Percentiles rank a stretch among this genome's conserved stretches.
Conservation (phyloP, 2,797 vertebrate genomes). For the Amblyopsis hoosieri region DNA sequence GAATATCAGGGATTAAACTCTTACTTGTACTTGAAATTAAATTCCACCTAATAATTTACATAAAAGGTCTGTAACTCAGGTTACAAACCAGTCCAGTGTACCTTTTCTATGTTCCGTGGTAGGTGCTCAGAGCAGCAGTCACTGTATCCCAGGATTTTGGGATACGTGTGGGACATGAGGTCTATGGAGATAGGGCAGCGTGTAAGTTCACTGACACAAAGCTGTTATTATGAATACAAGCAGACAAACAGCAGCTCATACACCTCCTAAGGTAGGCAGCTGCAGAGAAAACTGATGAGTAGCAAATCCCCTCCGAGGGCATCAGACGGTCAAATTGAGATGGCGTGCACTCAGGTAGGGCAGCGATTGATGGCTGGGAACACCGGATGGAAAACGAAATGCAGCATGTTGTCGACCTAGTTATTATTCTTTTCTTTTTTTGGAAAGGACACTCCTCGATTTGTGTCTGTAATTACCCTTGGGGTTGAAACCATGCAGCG, state of each 20-base stretch:
- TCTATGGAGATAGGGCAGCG: slow-evolving; percentile 9
- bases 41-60: too few species aligned
- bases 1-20: too few species aligned
- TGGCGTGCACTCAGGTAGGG: not conserved
- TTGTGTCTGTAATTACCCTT: too few species aligned
- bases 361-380: not conserved
- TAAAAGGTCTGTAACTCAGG: too few species aligned
- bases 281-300: slow-evolving; percentile 20
- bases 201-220: slow-evolving; percentile 22
- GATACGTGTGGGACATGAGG: slow-evolving; percentile 32
- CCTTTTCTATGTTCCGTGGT: too few species aligned
- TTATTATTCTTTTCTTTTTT: too few species aligned
- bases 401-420: not conserved
- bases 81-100: too few species aligned
- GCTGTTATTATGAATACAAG: not conserved
- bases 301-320: slow-evolving; percentile 14
- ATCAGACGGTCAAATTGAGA: slow-evolving; percentile 27
- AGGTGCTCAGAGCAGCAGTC: slow-evolving; percentile 21
- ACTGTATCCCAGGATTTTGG: slow-evolving; percentile 30
- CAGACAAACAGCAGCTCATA: not conserved
- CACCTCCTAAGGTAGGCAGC: not conserved
- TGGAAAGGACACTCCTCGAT: too few species aligned
- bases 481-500: too few species aligned
- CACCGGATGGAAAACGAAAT: not conserved
- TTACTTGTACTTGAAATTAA: too few species aligned